These are phyloP conservation scores for Solen grandis DNA, from an alignment of 1,140 invertebrate species.

Conservation along the genomic window DNA sequence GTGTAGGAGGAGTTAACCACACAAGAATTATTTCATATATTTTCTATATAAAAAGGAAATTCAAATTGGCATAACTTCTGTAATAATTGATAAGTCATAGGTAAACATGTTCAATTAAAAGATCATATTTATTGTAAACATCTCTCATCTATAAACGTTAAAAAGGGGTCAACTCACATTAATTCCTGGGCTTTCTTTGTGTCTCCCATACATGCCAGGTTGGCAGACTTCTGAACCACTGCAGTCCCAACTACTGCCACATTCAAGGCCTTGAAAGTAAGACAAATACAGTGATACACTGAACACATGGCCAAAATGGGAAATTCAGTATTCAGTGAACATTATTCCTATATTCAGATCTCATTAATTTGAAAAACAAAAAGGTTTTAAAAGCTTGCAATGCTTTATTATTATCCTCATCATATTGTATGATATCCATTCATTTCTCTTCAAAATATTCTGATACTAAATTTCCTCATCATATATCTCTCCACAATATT, in stretches of 20 bases:
- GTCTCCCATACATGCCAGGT: constrained; percentile 55
- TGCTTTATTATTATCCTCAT: not conserved
- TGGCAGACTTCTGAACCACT: constrained; percentile 61
- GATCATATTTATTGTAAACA: not conserved
- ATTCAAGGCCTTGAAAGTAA: constrained; percentile 62
- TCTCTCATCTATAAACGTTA: not conserved
- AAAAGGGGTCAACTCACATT: constrained; percentile 56
- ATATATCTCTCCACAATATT: not conserved
- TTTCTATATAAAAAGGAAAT: too few species aligned
- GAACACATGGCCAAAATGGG: not conserved
- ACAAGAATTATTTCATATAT: too few species aligned
- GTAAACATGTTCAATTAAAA: not conserved
- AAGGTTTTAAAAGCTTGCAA: too few species aligned
- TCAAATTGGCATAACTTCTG: not conserved
- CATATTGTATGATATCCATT: not conserved
- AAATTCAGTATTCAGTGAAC: not conserved
- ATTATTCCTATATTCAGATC: not conserved
- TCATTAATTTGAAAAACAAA: not conserved
- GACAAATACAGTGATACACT: not conserved
- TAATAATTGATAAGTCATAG: not conserved
- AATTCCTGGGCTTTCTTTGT: constrained; percentile 52
- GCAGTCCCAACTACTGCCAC: constrained; percentile 63
- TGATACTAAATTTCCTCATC: not conserved
- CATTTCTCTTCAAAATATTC: not conserved
- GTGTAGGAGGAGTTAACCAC: too few species aligned